Evolutionary conservation across 2,888 invertebrate genomes (phyloP).

Genomic region (Horisme vitalbata): DNA sequence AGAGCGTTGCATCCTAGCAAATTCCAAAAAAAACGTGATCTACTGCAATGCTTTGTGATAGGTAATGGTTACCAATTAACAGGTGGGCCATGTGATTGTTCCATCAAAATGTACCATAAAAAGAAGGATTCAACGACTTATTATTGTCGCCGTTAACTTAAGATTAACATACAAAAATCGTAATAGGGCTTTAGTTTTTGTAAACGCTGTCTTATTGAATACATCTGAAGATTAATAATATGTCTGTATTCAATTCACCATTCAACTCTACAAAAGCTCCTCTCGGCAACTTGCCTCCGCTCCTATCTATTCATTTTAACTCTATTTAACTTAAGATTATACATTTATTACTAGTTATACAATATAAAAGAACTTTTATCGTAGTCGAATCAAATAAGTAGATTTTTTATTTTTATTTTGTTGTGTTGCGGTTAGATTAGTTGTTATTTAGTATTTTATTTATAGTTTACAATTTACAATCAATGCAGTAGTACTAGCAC

Average conservation of each 20-base stretch:
- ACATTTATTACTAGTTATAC: conserved; percentile 51
- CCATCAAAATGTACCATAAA: no score
- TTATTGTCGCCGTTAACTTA: no score
- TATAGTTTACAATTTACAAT: conserved; percentile 39
- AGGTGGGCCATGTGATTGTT: no score
- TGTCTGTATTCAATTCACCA: no score
- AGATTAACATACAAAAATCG: no score
- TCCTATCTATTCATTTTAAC: conserved; percentile 44
- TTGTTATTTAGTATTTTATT: conserved; percentile 82
- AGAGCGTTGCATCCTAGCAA: no score
- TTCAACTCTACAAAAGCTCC: conserved; percentile 7
- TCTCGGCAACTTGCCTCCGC: conserved; percentile 30
- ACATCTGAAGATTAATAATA: no score
- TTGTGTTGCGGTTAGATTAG: conserved; percentile 74
- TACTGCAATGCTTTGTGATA: no score
- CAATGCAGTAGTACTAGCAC: conserved; percentile 42
- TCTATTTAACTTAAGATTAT: conserved; percentile 61
- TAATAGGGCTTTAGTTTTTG: neutral
- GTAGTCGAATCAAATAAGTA: conserved; percentile 67
- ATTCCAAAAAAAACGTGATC: no score
- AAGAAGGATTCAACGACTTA: no score
- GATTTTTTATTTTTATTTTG: conserved; percentile 50
- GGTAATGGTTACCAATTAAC: no score
- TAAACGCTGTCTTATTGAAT: no score
- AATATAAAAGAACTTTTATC: conserved; percentile 59